Evolutionary conservation across 2,888 invertebrate genomes (phyloP).

Genomic region (Digitonthophagus gazella): DNA sequence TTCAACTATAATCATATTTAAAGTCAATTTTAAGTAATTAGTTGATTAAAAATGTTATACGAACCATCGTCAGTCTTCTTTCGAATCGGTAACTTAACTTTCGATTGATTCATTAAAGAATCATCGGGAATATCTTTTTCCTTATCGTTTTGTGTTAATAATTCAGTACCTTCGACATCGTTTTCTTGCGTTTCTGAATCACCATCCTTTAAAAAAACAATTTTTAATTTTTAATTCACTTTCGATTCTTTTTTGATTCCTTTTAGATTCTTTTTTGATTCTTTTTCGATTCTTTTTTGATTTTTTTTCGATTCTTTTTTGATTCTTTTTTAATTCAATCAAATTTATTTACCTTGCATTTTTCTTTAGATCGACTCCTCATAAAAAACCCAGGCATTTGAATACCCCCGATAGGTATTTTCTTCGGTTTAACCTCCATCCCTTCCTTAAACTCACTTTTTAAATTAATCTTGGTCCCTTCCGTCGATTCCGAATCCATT

Average conservation of each 20-base stretch:
- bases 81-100: constrained; percentile 57
- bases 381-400: constrained; percentile 85
- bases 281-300: too few relatives aligned
- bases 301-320: too few relatives aligned
- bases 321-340: too few relatives aligned
- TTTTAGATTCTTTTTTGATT: too few relatives aligned
- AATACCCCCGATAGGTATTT: constrained; percentile 84
- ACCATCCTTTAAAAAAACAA: constrained; percentile 35
- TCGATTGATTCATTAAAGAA: constrained; percentile 45
- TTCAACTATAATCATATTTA: constrained; percentile 35
- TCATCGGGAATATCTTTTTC: constrained; percentile 42
- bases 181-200: constrained; percentile 52
- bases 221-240: neutral
- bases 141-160: constrained; percentile 39
- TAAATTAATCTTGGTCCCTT: constrained; percentile 51
- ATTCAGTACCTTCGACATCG: constrained; percentile 49
- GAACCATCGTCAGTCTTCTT: constrained; percentile 48
- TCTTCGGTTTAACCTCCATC: constrained; percentile 74
- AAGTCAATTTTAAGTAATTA: neutral
- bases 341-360: constrained; percentile 60
- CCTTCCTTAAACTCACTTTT: constrained; percentile 63
- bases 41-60: too few relatives aligned
- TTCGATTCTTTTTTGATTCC: too few relatives aligned
- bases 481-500: constrained; percentile 50
- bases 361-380: constrained; percentile 72